These are phyloP conservation scores for Glyphotaelius pellucidus DNA, from an alignment of 2,888 invertebrate species.

Conservation along the genomic window DNA sequence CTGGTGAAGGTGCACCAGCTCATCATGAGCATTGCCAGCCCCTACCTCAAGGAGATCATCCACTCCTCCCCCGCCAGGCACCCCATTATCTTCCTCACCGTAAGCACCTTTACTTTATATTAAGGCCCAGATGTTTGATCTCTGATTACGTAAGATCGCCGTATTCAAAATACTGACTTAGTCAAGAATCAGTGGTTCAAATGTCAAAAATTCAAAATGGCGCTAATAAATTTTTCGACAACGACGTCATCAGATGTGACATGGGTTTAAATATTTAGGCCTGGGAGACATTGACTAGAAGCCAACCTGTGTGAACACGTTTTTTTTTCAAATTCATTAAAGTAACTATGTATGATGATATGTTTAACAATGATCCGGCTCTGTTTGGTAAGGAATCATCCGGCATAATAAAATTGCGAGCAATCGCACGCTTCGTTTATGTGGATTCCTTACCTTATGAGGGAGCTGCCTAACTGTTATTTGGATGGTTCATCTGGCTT, in stretches of 20 bases:
- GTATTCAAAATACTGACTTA: too few species aligned
- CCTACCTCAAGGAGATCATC: slow-evolving; percentile 69
- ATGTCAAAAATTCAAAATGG: too few species aligned
- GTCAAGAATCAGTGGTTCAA: too few species aligned
- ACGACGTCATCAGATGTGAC: too few species aligned
- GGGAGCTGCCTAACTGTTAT: not conserved
- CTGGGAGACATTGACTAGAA: too few species aligned
- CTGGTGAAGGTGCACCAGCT: slow-evolving; percentile 72
- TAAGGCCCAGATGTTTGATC: not conserved
- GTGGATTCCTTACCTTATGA: too few species aligned
- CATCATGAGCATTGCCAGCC: slow-evolving; percentile 72
- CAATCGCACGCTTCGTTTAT: too few species aligned
- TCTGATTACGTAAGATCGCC: too few species aligned
- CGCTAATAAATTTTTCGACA: too few species aligned
- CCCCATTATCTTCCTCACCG: not conserved
- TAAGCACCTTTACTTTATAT: not conserved
- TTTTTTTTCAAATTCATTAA: not conserved
- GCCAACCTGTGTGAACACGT: not conserved
- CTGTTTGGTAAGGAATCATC: too few species aligned
- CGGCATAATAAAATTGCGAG: too few species aligned
- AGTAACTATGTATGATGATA: not conserved
- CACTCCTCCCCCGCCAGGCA: not conserved
- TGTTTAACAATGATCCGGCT: not conserved
- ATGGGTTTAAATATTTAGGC: too few species aligned
- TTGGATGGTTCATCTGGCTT: not conserved